These are phyloP conservation scores for Trichonephila clavipes DNA, from an alignment of 1,140 invertebrate genomes.

Conservation along the genomic window DNA sequence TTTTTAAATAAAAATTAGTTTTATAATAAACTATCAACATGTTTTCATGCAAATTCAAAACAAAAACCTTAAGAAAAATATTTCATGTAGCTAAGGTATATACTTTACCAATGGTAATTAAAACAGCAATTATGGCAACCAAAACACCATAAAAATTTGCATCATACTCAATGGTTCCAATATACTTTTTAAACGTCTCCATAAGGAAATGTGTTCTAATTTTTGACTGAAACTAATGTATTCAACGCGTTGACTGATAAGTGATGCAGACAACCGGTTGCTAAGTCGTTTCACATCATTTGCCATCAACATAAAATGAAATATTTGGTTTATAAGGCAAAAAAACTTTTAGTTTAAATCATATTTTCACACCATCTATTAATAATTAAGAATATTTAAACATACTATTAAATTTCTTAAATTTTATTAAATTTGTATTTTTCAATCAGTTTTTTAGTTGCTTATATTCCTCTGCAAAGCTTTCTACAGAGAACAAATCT, in stretches of 20 bases:
- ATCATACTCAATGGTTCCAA: conserved; percentile 62
- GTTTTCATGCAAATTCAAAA: background rate
- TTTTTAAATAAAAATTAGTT: no score
- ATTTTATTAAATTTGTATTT: no score
- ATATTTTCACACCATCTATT: background rate
- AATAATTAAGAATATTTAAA: no score
- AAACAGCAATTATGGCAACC: conserved; percentile 34
- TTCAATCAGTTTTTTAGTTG: no score
- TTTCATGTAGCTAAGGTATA: no score
- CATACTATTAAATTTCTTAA: no score
- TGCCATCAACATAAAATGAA: background rate
- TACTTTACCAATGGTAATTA: conserved; percentile 55
- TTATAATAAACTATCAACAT: no score
- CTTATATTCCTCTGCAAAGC: no score
- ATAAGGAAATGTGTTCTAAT: background rate
- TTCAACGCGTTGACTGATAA: background rate
- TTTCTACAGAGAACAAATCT: background rate
- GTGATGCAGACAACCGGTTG: conserved; percentile 57
- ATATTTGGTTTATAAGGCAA: background rate
- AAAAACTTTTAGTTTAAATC: background rate
- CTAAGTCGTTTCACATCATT: conserved; percentile 34
- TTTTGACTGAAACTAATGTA: background rate
- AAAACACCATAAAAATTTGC: conserved; percentile 56
- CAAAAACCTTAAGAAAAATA: background rate
- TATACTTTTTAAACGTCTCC: conserved; percentile 63